Evolutionary conservation across 2,797 vertebrate species (phyloP).

Genomic region (Neosilurus hyrtlii): DNA sequence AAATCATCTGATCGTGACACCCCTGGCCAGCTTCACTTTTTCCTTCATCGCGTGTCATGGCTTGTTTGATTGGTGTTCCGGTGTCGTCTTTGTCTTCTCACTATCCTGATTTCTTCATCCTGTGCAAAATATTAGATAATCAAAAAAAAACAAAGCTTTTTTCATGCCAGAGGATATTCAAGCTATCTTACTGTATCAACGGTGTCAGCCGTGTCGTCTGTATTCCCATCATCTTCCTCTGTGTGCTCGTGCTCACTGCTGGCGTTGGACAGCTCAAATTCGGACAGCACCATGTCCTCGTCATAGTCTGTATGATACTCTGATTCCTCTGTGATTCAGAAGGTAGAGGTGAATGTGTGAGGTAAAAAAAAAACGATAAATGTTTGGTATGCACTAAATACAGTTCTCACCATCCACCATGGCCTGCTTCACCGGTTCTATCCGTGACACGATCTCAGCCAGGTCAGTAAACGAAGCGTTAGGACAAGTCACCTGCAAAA

Average conservation of each 20-base stretch:
- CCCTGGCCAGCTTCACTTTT: neutral
- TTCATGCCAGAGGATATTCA: neutral
- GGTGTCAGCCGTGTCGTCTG: constrained; percentile 65
- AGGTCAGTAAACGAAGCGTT: constrained; percentile 92
- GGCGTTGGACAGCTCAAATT: constrained; percentile 66
- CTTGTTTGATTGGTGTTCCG: constrained; percentile 8
- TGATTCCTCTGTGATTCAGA: constrained; percentile 75
- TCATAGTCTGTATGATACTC: constrained; percentile 93
- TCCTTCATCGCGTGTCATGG: constrained; percentile 22
- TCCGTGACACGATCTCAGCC: constrained; percentile 91
- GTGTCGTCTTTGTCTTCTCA: constrained; percentile 33
- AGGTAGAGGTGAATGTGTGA: neutral
- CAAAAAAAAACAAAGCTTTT: neutral
- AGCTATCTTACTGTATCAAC: constrained; percentile 73
- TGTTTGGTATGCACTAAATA: neutral
- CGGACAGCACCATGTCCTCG: constrained; percentile 78
- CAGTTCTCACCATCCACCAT: constrained; percentile 76
- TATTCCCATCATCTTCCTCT: constrained; percentile 67
- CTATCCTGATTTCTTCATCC: constrained; percentile 46
- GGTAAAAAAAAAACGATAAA: neutral
- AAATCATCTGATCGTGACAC: neutral
- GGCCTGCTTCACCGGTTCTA: constrained; percentile 81
- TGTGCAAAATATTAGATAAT: constrained; percentile 17
- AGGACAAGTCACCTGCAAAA: constrained; percentile 84
- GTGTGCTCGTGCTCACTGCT: constrained; percentile 60